A percentile compares a stretch with the other conserved stretches of the same genome.
Conservation (phyloP, 1,140 invertebrate species). For the Drosophila paulistorum region DNA sequence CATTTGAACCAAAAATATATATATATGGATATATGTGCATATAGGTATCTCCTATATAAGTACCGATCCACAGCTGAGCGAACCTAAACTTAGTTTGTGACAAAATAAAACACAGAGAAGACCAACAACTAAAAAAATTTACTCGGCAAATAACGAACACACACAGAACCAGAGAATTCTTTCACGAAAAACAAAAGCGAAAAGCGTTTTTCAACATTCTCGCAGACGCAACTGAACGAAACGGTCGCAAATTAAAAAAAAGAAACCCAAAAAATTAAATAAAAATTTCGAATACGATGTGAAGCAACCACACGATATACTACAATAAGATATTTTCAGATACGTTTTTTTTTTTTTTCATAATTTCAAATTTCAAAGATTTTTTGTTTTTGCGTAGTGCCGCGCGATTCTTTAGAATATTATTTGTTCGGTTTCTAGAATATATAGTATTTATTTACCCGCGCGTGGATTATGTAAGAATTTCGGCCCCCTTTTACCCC, state of each 20-base stretch:
- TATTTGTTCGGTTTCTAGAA: not conserved
- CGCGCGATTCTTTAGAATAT: conserved; percentile 46
- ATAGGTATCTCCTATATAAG: not conserved
- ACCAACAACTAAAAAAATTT: conserved; percentile 24
- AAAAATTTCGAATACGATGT: not conserved
- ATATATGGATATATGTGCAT: not conserved
- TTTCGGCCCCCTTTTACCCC: not conserved
- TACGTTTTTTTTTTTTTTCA: conserved; percentile 54
- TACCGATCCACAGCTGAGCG: conserved; percentile 15
- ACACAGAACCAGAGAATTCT: conserved; percentile 4
- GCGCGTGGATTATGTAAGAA: conserved; percentile 66
- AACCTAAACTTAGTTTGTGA: conserved; percentile 38
- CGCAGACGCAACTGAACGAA: conserved; percentile 61
- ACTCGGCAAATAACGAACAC: conserved; percentile 17
- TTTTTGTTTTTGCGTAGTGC: conserved; percentile 61
- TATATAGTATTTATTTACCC: conserved; percentile 62
- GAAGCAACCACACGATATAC: conserved; percentile 1
- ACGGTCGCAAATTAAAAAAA: conserved; percentile 47
- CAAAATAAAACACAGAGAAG: conserved; percentile 48
- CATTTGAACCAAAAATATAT: no score
- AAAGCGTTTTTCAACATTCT: conserved; percentile 67
- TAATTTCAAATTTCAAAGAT: conserved; percentile 58
- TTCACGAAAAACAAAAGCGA: conserved; percentile 59
- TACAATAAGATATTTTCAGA: conserved; percentile 41
- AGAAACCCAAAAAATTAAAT: not conserved